Evolutionary conservation across 2,888 invertebrate genomes (phyloP), one percentile per base, ranked within the genome.

Genomic region (Meandrusa payeni): DNA sequence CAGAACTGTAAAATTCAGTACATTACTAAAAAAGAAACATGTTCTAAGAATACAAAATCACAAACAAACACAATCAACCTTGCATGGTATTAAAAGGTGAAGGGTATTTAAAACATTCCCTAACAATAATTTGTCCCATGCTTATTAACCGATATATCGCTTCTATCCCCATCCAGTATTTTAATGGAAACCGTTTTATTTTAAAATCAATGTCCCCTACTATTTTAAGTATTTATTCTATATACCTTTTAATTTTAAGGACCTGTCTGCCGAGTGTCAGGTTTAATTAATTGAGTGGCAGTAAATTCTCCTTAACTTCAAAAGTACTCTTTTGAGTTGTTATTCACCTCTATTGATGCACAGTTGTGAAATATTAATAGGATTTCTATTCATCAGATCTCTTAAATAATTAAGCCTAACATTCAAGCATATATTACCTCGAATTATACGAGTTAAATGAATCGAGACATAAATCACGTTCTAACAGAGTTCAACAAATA

Each of bases 401-500:
- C 11, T 27, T 7, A 31, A 31, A 17, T 26, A 26, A 9, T 26
- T 26, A 26, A 19, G 2, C 17, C 15, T 26, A 3, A 7, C 7
- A 36, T 3, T 5, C 26, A 6, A 6, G 1, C n/a, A 6, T 6
- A 15, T 15, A 15, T 15, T 15, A n/a, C 4, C 2, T 15, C 15
- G 15, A 15, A 4, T 31, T 31, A 2, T 6, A 22, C 13, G 24
- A 10, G 12, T 22, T 6, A 24, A 28, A 7, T 23, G 17, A 24
- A 23, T 36, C 7, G 41, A 42, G 2, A 7, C 17, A 12, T 24
- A 26, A 24, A 24, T 43, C 37, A 6, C 19, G 40, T 55, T 41
- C 31, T 46, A 64, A 74, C 87, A 88, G 79, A 85, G 73, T 59
- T 73, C 85, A 48, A 76, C 88, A 52, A 81, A 81, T 56, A 78